Evolutionary conservation across 2,113 vertebrate genomes (phyloP).

Genomic region (Tenebrosternarchus preto): DNA sequence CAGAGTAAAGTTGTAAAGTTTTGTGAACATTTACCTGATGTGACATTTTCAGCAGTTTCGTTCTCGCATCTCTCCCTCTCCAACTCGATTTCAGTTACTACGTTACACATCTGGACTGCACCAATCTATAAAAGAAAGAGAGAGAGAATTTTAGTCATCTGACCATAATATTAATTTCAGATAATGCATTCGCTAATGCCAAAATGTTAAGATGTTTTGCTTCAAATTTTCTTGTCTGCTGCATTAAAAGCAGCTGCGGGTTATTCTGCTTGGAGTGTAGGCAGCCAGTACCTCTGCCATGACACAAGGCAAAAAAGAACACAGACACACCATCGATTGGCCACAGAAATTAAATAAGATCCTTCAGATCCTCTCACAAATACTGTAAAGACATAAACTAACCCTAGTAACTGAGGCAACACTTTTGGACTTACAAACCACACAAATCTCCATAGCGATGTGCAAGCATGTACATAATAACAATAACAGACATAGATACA

Average conservation of each 20-base stretch:
- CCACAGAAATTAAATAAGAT: background rate
- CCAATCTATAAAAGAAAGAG: constrained; percentile 59
- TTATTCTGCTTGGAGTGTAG: too few relatives aligned
- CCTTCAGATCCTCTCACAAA: background rate
- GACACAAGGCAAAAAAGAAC: background rate
- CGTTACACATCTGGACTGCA: constrained; percentile 72
- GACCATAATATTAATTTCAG: background rate
- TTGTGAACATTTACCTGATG: constrained; percentile 66
- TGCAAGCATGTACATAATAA: too few relatives aligned
- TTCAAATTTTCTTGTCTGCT: too few relatives aligned
- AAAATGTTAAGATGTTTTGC: background rate
- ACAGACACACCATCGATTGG: background rate
- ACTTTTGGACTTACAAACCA: too few relatives aligned
- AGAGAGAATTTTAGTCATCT: background rate
- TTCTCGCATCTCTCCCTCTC: constrained; percentile 71
- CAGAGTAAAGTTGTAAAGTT: background rate
- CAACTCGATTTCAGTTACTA: constrained; percentile 72
- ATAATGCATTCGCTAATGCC: background rate
- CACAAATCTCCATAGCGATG: too few relatives aligned
- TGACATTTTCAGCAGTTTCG: constrained; percentile 67
- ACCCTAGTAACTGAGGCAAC: too few relatives aligned
- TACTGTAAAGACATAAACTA: too few relatives aligned
- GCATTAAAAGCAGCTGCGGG: too few relatives aligned
- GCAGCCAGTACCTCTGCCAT: too few relatives aligned
- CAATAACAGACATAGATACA: background rate